Conservation (phyloP, 2,797 vertebrate genomes). For the Pantherophis vulpinus region DNA sequence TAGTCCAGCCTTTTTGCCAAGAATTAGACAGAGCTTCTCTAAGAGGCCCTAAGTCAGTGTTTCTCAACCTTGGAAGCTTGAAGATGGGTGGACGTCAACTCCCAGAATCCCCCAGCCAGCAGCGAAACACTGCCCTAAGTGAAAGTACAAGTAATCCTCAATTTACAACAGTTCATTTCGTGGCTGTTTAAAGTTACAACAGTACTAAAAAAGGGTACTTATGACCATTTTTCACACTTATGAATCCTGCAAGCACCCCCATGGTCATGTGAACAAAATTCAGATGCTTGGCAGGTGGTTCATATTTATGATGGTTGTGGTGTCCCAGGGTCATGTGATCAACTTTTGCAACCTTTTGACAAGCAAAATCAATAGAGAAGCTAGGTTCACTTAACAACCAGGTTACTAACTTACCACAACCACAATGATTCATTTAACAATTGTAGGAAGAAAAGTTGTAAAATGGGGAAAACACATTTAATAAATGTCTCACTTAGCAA, state of each 20-base stretch:
- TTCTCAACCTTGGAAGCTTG: too few relatives aligned
- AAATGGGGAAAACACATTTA: neutral
- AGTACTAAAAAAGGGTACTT: neutral
- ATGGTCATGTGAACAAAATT: neutral
- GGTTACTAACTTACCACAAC: neutral
- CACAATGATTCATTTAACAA: neutral
- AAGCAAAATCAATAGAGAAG: neutral
- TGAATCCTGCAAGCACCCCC: neutral
- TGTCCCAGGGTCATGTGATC: neutral
- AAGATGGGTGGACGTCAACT: too few relatives aligned
- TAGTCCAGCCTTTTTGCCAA: constrained; percentile 26
- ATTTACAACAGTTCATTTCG: neutral
- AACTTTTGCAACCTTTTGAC: neutral
- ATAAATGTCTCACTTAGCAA: neutral
- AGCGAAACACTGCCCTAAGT: constrained; percentile 13
- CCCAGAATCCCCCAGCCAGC: too few relatives aligned
- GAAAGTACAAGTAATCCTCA: constrained; percentile 20
- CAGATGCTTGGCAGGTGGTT: neutral
- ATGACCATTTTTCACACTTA: neutral
- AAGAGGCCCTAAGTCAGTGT: constrained; percentile 22
- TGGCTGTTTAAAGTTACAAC: neutral
- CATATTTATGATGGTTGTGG: neutral
- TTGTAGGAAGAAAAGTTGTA: neutral
- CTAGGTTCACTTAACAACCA: neutral
- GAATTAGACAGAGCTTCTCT: constrained; percentile 54